phyloP scores from a whole-genome alignment of 2,113 vertebrate genomes.

The Indri indri region DNA sequence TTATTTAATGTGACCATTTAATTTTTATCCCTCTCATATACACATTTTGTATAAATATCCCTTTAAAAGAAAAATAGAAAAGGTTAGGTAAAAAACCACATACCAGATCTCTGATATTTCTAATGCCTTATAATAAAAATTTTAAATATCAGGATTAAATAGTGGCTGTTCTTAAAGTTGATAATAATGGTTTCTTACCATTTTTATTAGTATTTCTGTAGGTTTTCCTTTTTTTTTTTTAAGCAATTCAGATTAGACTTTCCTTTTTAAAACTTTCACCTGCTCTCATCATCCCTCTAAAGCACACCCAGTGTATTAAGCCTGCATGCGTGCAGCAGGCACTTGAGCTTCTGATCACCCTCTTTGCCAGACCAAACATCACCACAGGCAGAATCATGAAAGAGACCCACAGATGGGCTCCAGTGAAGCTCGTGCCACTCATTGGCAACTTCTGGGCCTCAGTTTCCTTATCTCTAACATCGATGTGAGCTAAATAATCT shows the following conservation, averaged over 20 bases:
- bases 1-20: not conserved
- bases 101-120: not conserved
- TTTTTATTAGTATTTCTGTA: not conserved
- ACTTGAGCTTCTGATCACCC: not conserved
- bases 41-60: not conserved
- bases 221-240: not conserved
- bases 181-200: not conserved
- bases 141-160: not conserved
- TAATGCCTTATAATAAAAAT: not conserved
- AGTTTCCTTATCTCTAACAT: not conserved
- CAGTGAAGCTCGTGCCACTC: not conserved
- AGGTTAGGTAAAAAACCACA: not conserved
- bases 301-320: not conserved
- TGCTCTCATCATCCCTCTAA: not conserved
- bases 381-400: fast-evolving
- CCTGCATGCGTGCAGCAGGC: not conserved
- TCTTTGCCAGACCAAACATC: not conserved
- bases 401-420: not conserved
- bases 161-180: not conserved
- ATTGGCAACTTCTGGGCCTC: not conserved
- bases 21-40: not conserved
- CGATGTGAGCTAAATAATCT: not conserved
- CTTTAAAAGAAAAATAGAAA: conserved; percentile 38
- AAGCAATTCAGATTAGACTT: not conserved
- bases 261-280: not conserved